These are phyloP conservation scores for Myxocyprinus asiaticus DNA, from an alignment of 2,113 vertebrate species.

Conservation along the genomic window DNA sequence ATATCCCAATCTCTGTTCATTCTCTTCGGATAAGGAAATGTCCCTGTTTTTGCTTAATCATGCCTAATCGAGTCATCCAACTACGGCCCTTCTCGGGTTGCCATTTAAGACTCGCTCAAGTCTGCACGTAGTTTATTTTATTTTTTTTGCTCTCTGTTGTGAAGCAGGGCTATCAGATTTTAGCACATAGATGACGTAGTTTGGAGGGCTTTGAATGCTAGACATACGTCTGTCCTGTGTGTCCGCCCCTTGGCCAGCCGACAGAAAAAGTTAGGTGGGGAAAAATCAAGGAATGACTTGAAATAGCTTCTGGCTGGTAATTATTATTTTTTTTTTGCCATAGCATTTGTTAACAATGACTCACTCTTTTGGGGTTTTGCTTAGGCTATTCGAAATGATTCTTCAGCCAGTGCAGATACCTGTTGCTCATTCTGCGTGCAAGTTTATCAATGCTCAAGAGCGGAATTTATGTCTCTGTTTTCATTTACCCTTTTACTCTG, in stretches of 20 bases:
- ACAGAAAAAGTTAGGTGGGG: constrained; percentile 26
- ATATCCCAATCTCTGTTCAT: not conserved
- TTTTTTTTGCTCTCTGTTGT: not conserved
- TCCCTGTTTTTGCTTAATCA: not conserved
- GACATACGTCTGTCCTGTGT: too few species aligned
- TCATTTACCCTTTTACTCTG: not conserved
- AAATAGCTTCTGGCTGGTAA: constrained; percentile 44
- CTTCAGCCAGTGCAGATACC: constrained; percentile 1
- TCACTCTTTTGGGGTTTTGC: constrained; percentile 35
- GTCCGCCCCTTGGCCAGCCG: constrained; percentile 8
- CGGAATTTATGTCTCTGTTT: not conserved
- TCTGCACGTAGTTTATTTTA: constrained; percentile 4
- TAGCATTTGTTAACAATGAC: constrained; percentile 37
- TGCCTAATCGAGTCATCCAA: not conserved
- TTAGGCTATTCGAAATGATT: constrained; percentile 34
- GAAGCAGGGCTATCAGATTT: constrained; percentile 24
- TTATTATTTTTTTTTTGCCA: not conserved
- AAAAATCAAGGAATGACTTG: constrained; percentile 32
- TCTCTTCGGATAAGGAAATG: not conserved
- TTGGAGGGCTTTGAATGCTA: not conserved
- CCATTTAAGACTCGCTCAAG: not conserved
- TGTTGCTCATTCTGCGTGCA: constrained; percentile 20
- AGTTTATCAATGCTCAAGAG: not conserved
- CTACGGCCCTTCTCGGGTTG: not conserved
- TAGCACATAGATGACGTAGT: not conserved